These are phyloP conservation scores for Mastigias papua DNA, from an alignment of 30 jellyfish, hydroid and myxozoan species.

Conservation along the genomic window DNA sequence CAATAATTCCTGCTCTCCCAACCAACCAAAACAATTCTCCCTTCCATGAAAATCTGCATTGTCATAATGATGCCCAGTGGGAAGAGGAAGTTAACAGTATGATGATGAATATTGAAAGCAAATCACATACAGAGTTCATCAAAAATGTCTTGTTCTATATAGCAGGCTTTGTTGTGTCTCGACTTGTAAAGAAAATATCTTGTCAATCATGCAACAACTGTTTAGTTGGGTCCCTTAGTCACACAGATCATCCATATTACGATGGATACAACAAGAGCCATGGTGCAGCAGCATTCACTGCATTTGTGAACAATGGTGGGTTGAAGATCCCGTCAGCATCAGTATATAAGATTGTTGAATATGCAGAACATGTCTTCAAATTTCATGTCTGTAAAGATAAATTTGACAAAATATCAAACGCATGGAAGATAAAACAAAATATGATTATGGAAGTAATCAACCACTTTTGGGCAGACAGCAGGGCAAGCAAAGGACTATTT, in stretches of 20 bases:
- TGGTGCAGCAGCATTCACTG: conserved; percentile 73
- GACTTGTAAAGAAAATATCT: conserved; percentile 33
- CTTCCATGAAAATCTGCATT: background rate
- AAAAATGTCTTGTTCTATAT: conserved; percentile 36
- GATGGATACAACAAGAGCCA: background rate
- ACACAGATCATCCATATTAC: conserved; percentile 38
- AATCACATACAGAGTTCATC: conserved; percentile 15
- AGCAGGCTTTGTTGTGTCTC: conserved; percentile 38
- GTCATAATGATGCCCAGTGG: background rate
- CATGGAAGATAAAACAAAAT: conserved; percentile 15
- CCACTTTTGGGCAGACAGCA: conserved; percentile 49
- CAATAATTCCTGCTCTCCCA: conserved; percentile 12
- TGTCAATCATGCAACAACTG: conserved; percentile 33
- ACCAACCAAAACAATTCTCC: conserved; percentile 21
- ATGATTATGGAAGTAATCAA: conserved; percentile 38
- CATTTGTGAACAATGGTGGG: conserved; percentile 62
- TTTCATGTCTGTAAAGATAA: background rate
- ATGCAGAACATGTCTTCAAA: conserved; percentile 12
- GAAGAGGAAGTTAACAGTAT: background rate
- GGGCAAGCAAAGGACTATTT: conserved; percentile 15
- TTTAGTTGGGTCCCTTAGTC: conserved; percentile 23
- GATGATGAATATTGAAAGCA: background rate
- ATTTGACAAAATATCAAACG: background rate
- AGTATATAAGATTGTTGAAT: conserved; percentile 9
- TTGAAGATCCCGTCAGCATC: conserved; percentile 58